A percentile compares a stretch with the other conserved stretches of the same genome.
These are phyloP conservation scores for Xylocampa areola DNA, from an alignment of 2,888 invertebrate species.

Conservation along the genomic window DNA sequence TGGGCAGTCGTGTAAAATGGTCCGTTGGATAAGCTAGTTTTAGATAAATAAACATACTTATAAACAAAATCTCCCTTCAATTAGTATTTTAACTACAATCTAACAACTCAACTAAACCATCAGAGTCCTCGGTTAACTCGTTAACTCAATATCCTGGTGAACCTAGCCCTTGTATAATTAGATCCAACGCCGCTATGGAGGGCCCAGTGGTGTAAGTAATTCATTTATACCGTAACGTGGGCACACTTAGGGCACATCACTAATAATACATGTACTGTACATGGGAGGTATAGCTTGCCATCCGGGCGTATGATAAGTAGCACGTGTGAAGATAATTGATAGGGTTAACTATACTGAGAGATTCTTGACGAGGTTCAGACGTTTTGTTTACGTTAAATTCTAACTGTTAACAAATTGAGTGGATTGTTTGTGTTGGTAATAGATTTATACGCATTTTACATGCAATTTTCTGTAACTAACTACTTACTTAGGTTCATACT, in stretches of 20 bases:
- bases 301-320: constrained; percentile 3
- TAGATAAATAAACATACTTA: too few relatives aligned
- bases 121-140: constrained; percentile 25
- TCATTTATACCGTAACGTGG: constrained; percentile 29
- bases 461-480: too few relatives aligned
- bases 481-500: too few relatives aligned
- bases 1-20: too few relatives aligned
- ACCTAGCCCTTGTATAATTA: too few relatives aligned
- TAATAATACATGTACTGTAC: background rate
- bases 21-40: too few relatives aligned
- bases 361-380: background rate
- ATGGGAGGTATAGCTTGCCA: constrained; percentile 2
- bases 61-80: too few relatives aligned
- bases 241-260: constrained; percentile 20
- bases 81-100: background rate
- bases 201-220: constrained; percentile 44
- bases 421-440: too few relatives aligned
- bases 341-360: background rate
- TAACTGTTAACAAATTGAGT: background rate
- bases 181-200: constrained; percentile 25
- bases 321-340: constrained; percentile 5
- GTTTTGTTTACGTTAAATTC: background rate
- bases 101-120: background rate
- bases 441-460: too few relatives aligned
- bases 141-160: constrained; percentile 19